Evolutionary conservation across 2,888 invertebrate species (phyloP), one percentile per base, ranked within the genome.

Genomic region (Lepetodrilus schrolli): DNA sequence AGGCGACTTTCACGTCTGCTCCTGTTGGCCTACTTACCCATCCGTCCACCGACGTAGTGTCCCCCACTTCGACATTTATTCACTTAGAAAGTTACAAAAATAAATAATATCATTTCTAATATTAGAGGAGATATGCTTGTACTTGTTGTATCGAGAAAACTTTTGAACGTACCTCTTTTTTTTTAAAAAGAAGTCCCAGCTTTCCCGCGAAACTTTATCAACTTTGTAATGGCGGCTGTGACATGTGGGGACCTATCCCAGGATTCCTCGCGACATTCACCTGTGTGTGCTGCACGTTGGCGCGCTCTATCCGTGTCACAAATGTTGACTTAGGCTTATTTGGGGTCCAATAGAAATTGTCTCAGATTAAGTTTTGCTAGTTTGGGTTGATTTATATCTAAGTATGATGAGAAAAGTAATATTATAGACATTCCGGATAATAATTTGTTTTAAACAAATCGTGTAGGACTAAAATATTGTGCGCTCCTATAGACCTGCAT

Each of bases 181-280:
- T 30, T n/a, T n/a, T n/a, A n/a, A 34, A 30, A 26, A 58, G 58
- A 58, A 58, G 34, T 58, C 58, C 26, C 7, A 58, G 34, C 58
- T 58, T 58, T 58, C 58, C 58, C 58, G 58, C 58, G 58, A 58
- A 58, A 58, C 58, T 58, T 58, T 58, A 58, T 34, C 26, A 58
- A 26, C 34, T 17, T 34, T 13, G 58, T 34, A 58, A 58, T 58
- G 58, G 58, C 58, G 58, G 58, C 58, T 58, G 58, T 58, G 58
- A 58, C 58, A 58, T 58, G 58, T 58, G 58, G 58, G 58, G 58
- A 58, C 58, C 58, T 58, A 58, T 58, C 58, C 58, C 58, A 58
- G 17, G 58, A 58, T 58, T 30, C 58, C 30, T 58, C 34, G 58
- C 58, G 58, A 58, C 58, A 58, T 58, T 58, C 58, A 58, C 58